Evolutionary conservation across 2,888 invertebrate genomes (phyloP).

Genomic region (Tineola bisselliella): DNA sequence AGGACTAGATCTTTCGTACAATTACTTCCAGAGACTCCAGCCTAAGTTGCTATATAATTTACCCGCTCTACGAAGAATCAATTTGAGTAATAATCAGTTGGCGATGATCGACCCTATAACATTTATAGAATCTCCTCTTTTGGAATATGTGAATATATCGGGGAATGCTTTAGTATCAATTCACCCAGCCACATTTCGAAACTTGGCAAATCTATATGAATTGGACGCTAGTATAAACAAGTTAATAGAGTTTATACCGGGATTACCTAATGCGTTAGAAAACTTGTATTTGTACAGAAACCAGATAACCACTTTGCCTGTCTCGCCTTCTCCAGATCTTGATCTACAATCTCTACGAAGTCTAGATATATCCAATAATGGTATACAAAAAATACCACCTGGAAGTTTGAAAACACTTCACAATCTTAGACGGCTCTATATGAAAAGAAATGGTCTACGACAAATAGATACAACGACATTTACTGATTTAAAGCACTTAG

Average conservation of each 20-base stretch:
- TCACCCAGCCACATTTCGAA: slow-evolving; percentile 81
- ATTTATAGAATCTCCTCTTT: slow-evolving; percentile 74
- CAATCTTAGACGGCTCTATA: slow-evolving; percentile 73
- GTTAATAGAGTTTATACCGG: slow-evolving; percentile 79
- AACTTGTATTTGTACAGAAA: slow-evolving; percentile 77
- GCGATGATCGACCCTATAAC: slow-evolving; percentile 76
- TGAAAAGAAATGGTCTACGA: slow-evolving; percentile 78
- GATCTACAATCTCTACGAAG: slow-evolving; percentile 78
- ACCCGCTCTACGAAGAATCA: slow-evolving; percentile 78
- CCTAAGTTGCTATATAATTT: slow-evolving; percentile 77
- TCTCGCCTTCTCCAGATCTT: slow-evolving; percentile 72
- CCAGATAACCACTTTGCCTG: slow-evolving; percentile 73
- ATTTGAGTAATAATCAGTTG: slow-evolving; percentile 79
- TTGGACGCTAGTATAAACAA: slow-evolving; percentile 80
- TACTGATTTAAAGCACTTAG: slow-evolving; percentile 74
- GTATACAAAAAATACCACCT: slow-evolving; percentile 74
- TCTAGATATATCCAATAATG: slow-evolving; percentile 79
- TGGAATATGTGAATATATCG: slow-evolving; percentile 85
- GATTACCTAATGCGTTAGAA: slow-evolving; percentile 80
- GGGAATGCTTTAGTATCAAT: slow-evolving; percentile 75
- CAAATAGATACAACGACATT: slow-evolving; percentile 76
- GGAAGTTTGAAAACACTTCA: slow-evolving; percentile 73
- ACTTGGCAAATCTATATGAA: slow-evolving; percentile 79
- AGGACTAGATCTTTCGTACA: slow-evolving; percentile 82
- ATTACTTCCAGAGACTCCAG: slow-evolving; percentile 77